Evolutionary conservation across 1,140 invertebrate species (phyloP).

Genomic region (Drosophila navojoa): DNA sequence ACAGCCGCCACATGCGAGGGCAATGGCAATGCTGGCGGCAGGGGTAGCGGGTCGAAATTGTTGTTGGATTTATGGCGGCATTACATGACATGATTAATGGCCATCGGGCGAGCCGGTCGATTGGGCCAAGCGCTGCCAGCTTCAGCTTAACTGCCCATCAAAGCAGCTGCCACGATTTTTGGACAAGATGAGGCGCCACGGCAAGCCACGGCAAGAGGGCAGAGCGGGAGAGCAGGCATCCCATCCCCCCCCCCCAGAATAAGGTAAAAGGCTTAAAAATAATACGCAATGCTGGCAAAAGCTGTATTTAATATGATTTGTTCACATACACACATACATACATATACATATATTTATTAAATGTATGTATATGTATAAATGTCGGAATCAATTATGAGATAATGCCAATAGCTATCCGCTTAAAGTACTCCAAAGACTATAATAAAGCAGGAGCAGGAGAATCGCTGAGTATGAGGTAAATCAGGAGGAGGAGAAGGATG

Average conservation of each 20-base stretch:
- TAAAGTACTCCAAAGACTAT: neutral
- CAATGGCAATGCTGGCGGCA: conserved; percentile 10
- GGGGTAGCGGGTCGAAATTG: conserved; percentile 48
- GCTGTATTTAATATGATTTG: too few relatives aligned
- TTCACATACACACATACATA: too few relatives aligned
- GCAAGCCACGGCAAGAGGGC: neutral
- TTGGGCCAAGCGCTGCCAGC: conserved; percentile 11
- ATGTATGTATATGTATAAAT: too few relatives aligned
- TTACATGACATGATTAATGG: conserved; percentile 81
- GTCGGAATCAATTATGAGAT: neutral
- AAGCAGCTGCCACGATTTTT: conserved; percentile 38
- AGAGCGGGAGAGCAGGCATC: too few relatives aligned
- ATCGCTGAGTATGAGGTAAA: too few relatives aligned
- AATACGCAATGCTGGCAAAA: neutral
- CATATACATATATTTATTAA: too few relatives aligned
- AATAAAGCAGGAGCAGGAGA: too few relatives aligned
- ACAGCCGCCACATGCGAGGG: conserved; percentile 26
- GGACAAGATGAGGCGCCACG: neutral
- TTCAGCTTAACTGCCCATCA: conserved; percentile 45
- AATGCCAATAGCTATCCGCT: neutral
- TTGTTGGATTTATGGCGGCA: conserved; percentile 81
- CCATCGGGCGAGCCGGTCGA: neutral
- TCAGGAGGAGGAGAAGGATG: too few relatives aligned
- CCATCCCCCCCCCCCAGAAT: neutral
- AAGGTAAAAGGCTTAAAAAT: conserved; percentile 18